Evolutionary conservation across 2,888 invertebrate species (phyloP), one percentile per base, ranked within the genome.

Genomic region (Xestobium rufovillosum): DNA sequence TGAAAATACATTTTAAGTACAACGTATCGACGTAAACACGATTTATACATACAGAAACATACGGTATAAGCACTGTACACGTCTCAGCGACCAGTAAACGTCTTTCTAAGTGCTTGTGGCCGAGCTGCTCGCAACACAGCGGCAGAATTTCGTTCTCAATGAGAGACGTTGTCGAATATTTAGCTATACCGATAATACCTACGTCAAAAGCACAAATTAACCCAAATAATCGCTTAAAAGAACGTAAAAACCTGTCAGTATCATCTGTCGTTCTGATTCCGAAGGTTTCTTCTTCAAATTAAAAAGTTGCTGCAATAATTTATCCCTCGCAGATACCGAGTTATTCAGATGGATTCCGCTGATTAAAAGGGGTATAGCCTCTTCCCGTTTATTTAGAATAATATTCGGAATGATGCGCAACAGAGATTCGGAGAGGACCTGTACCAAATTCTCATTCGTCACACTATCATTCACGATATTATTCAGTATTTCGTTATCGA

Each of bases 111-210:
- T 80, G 74, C 50, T 78, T 78, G 54, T 81, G 76, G 34, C 70
- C 74, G 45, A 82, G 72, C 63, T 80, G 80, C 53, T 81, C 79
- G 81, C 82, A 83, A 56, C 80, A 80, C 46, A 79, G 75, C 0
- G 80, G 80, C 29, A 83, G 61, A 36, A 83, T 68, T 59, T 81
- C 80, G 41, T 75, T 73, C 53, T 78, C 75, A n/a, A 79, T 71
- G 33, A 76, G 55, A 12, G 67, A 63, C 23, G 62, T 63, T n/a
- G 65, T 66, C 15, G 68, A 66, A 31, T 63, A 60, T 51, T 66
- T 67, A 4, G 69, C 68, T 42, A 71, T 66, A 8, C 61, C 61
- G 15, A 68, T 53, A 31, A 72, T 60, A 36, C 70, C 71, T 70
- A 42, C 15, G 46, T 42, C 4, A 16, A 26, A 10, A 26, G 2